Percentiles rank a stretch among this genome's conserved stretches.
Conservation (phyloP, 2,888 invertebrate genomes). For the Coenonympha arcania region DNA sequence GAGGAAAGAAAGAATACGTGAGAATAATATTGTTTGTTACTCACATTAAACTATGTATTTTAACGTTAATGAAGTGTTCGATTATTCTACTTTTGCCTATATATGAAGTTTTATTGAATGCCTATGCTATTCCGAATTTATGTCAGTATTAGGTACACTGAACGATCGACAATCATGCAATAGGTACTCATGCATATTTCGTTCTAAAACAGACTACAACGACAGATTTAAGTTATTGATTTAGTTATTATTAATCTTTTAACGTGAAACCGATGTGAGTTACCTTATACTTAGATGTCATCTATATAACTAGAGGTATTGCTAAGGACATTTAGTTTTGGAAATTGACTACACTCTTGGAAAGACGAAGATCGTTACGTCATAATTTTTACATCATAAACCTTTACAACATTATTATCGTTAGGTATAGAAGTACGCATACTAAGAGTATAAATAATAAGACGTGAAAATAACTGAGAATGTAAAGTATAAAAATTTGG, state of each 20-base stretch:
- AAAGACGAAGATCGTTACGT: background rate
- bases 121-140: background rate
- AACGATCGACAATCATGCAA: conserved; percentile 27
- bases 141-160: background rate
- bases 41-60: conserved; percentile 15
- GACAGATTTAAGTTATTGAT: conserved; percentile 17
- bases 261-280: conserved; percentile 8
- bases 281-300: conserved; percentile 8
- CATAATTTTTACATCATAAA: background rate
- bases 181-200: conserved; percentile 28
- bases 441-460: background rate
- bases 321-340: background rate
- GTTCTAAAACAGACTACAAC: conserved; percentile 28
- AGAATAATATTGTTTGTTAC: conserved; percentile 32
- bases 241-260: conserved; percentile 4
- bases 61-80: background rate
- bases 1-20: conserved; percentile 42
- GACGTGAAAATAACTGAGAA: background rate
- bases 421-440: too few relatives aligned
- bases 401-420: too few relatives aligned
- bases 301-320: background rate
- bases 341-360: background rate
- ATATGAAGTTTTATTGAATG: background rate
- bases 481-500: conserved; percentile 30
- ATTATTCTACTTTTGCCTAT: background rate